phyloP scores from a whole-genome alignment of 2,113 vertebrate species.

The Heptranchias perlo region DNA sequence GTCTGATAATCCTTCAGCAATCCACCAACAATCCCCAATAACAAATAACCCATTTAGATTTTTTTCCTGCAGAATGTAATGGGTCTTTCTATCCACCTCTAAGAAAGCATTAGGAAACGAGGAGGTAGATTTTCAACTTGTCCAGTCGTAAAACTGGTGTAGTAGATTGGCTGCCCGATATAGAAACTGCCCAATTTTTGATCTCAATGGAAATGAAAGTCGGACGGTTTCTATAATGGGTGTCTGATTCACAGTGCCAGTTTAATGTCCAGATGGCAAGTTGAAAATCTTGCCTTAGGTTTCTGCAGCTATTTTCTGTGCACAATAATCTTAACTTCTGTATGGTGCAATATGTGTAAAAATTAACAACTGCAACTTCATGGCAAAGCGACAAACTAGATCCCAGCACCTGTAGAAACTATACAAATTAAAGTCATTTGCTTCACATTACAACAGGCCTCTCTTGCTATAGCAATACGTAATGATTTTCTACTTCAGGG shows the following conservation, averaged over 20 bases:
- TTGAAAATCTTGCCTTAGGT: not conserved
- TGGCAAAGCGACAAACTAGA: not conserved
- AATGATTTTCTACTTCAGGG: not conserved
- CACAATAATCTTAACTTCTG: not conserved
- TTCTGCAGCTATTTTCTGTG: not conserved
- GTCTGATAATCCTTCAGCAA: too few species aligned
- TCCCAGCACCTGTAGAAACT: not conserved
- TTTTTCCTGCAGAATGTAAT: too few species aligned
- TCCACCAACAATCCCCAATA: too few species aligned
- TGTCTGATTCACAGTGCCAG: not conserved
- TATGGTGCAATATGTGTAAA: not conserved
- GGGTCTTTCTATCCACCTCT: too few species aligned
- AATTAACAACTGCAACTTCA: not conserved
- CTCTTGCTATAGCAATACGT: not conserved
- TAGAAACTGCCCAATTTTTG: too few species aligned
- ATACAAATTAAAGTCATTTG: not conserved
- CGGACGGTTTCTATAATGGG: too few species aligned
- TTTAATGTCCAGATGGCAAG: not conserved
- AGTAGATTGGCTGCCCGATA: too few species aligned
- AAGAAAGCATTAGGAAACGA: too few species aligned
- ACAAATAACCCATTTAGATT: too few species aligned
- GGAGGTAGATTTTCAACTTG: too few species aligned
- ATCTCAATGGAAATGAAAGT: too few species aligned
- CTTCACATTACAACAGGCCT: not conserved
- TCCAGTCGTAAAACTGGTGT: too few species aligned